Base-by-base conservation (phyloP, 1,140 invertebrate species). In the Trinorchestia longiramus region DNA sequence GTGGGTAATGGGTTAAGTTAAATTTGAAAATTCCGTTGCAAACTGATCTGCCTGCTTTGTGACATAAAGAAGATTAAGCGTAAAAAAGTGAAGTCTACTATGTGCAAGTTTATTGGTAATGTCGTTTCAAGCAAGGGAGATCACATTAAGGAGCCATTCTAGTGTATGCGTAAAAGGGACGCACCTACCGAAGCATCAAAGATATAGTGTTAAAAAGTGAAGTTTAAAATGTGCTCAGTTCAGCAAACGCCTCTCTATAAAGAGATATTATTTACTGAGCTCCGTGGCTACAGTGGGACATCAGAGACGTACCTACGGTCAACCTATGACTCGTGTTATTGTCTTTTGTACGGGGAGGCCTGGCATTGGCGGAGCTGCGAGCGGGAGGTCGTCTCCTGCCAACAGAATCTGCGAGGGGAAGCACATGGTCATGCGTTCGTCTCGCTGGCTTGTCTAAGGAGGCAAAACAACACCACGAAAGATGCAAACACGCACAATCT, bases 281-380 rank as follows among this genome's bases (percentile, higher is more conserved):
- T 77, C 62, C 62, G 62, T 77, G 62, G 62, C 62, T 77, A 77
- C 62, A 77, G 62, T 77, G 62, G 62, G 62, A 77, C 28, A 87
- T 43, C 57, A 95, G 96, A 96, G 62, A 95, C 96, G 95, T 96
- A 96, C 96, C 96, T 96, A 96, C 96, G 95, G 96, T 95, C 95
- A 96, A 96, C 96, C 96, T 96, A 96, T 96, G 41, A 44, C 41
- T 91, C 43, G 88, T 42, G 88, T 91, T 91, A 91, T 91, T 96
- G 96, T 96, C 96, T 96, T 96, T 96, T 96, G 96, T 95, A 47
- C 95, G 96, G 96, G 96, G 95, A 88, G 96, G 96, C 92, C 96
- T 96, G 91, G 95, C 96, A 42, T 95, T 96, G 91, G 96, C 96
- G 1, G 96, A 96, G 95, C 95, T 96, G 88, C 96, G 96, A 91